Base-by-base conservation (phyloP, 2,797 vertebrate species). In the Sardinella longiceps region DNA sequence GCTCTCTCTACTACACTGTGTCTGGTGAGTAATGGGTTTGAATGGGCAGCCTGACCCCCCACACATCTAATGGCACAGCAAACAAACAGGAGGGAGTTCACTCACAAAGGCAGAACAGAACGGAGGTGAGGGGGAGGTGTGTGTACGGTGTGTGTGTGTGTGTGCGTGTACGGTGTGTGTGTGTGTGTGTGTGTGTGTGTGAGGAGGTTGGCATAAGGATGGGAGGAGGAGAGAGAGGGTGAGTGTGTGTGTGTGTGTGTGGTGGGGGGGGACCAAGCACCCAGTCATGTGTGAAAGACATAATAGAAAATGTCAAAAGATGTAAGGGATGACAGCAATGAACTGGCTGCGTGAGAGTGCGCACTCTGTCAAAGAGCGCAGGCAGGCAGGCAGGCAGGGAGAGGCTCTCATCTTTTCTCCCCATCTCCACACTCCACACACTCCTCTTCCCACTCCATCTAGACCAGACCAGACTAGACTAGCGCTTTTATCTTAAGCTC, bases 281-380 rank as follows among this genome's bases (percentile, higher is more conserved):
- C 87, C 89, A 92, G 89, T 91, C 92, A 93, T 91, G 92, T 94
- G 93, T 95, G 93, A 94, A 93, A 94, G 93, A 93, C 92, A 93
- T 95, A 95, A 95, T 95, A 94, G 93, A 95, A 95, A 95, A 94
- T 95, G 94, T 95, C 93, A 95, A 93, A 94, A 94, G 94, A 94
- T 92, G 93, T 95, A 94, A 95, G 92, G 93, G 93, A 95, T 94
- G 93, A 93, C 90, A 90, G 92, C 91, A 92, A 93, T 92, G 93
- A 94, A 94, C 93, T 91, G 92, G 92, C 92, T 89, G 82, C 89
- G 92, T 90, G 87, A 88, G 87, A 91, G 88, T 70, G 86, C 81
- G 87, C 87, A 89, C 66, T 74, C 90, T 88, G 91, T 93, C 93
- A 93, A 87, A 88, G 20, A 88, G 91, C 86, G 87, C 86, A 90